A percentile compares a stretch with the other conserved stretches of the same genome.
phyloP scores from a whole-genome alignment of 2,113 vertebrate species.

The Colinus virginianus region DNA sequence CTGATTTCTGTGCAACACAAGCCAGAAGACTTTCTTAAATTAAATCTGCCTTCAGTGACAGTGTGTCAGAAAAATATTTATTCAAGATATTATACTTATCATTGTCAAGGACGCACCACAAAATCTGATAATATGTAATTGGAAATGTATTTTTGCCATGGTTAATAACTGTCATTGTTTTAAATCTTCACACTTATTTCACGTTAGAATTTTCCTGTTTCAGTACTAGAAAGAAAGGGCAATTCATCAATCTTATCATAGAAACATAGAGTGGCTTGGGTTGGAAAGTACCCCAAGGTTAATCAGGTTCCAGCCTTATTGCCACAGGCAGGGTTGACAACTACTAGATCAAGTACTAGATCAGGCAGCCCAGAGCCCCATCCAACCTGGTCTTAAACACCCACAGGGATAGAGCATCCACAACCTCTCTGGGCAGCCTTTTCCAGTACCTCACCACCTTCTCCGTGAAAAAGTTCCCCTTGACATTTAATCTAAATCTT shows the following conservation, averaged over 20 bases:
- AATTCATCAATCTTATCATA: not conserved
- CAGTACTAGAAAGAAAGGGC: not conserved
- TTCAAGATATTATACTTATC: not conserved
- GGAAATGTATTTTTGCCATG: not conserved
- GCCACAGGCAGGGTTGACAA: too few species aligned
- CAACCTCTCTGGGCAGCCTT: too few species aligned
- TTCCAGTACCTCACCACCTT: too few species aligned
- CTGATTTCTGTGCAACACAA: not conserved
- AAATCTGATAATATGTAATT: not conserved
- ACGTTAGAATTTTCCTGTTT: not conserved
- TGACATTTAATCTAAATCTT: too few species aligned
- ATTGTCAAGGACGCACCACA: not conserved
- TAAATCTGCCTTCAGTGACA: not conserved
- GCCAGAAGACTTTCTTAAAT: not conserved
- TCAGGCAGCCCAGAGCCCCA: too few species aligned
- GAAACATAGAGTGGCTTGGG: too few species aligned
- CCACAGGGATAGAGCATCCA: too few species aligned
- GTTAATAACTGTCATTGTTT: not conserved
- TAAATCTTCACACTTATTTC: not conserved
- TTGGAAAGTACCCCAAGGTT: too few species aligned
- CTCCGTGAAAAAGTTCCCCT: too few species aligned
- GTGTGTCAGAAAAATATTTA: not conserved
- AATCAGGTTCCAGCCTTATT: too few species aligned
- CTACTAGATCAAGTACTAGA: too few species aligned
- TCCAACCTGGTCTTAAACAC: too few species aligned